These are phyloP conservation scores for Palloptera scutellata DNA, from an alignment of 2,888 invertebrate genomes.

Conservation along the genomic window DNA sequence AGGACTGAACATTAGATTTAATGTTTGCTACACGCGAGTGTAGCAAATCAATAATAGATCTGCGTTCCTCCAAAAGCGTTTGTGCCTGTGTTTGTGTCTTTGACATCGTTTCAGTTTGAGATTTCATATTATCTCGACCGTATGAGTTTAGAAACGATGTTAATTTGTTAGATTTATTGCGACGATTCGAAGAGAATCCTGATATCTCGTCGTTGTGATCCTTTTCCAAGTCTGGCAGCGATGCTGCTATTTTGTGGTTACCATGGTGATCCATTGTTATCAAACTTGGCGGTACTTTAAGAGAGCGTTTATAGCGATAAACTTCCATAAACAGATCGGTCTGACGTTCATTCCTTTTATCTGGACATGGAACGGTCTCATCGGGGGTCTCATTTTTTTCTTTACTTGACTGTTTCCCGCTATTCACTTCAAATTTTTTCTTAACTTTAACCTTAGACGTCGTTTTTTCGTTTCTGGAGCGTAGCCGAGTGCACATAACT, in stretches of 20 bases:
- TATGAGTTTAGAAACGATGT: constrained; percentile 19
- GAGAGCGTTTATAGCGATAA: constrained; percentile 80
- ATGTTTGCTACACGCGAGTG: constrained; percentile 59
- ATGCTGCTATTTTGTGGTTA: constrained; percentile 75
- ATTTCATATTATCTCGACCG: constrained; percentile 40
- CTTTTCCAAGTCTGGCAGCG: constrained; percentile 80
- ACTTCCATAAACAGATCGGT: constrained; percentile 69
- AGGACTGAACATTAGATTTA: neutral
- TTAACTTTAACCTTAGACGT: constrained; percentile 34
- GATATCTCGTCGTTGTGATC: constrained; percentile 39
- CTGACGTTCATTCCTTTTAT: constrained; percentile 47
- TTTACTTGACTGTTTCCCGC: constrained; percentile 19
- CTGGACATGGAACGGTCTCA: constrained; percentile 43
- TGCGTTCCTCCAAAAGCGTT: constrained; percentile 41
- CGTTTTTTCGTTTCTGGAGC: constrained; percentile 39
- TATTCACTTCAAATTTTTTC: constrained; percentile 53
- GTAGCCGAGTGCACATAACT: constrained; percentile 50
- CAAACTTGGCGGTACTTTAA: constrained; percentile 81
- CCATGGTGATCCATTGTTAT: constrained; percentile 82
- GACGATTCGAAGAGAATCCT: constrained; percentile 27
- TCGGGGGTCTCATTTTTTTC: neutral
- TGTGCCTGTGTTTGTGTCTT: constrained; percentile 14
- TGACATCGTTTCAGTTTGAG: neutral
- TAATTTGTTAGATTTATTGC: constrained; percentile 1
- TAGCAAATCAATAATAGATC: constrained; percentile 62